phyloP scores from a whole-genome alignment of 1,140 invertebrate genomes.

The Pemphigus obesinymphae region DNA sequence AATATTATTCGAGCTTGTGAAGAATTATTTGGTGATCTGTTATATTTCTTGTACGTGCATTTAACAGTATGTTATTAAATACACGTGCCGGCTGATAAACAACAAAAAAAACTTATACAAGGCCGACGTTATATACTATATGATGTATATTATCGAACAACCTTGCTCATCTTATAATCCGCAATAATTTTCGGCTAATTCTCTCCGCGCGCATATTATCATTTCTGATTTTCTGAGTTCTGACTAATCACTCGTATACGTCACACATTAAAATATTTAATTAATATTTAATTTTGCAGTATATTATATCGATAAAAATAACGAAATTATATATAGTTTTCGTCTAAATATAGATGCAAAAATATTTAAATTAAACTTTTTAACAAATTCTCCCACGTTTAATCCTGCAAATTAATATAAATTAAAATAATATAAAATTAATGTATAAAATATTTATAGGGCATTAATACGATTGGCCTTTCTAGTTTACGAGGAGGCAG shows the following conservation, averaged over 20 bases:
- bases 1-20: not conserved
- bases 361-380: too few relatives aligned
- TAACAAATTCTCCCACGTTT: too few relatives aligned
- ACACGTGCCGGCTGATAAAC: not conserved
- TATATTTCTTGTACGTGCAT: not conserved
- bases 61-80: not conserved
- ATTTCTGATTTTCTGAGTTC: not conserved
- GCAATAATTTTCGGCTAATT: not conserved
- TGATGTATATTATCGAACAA: not conserved
- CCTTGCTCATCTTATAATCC: conserved; percentile 1
- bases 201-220: not conserved
- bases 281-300: too few relatives aligned
- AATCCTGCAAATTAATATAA: too few relatives aligned
- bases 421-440: too few relatives aligned
- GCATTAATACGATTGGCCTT: too few relatives aligned
- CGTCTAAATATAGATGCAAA: too few relatives aligned
- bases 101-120: not conserved
- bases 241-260: not conserved
- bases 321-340: too few relatives aligned
- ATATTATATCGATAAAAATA: too few relatives aligned
- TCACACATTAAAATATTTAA: not conserved
- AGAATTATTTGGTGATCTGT: not conserved
- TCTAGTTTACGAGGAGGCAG: too few relatives aligned
- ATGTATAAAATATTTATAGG: too few relatives aligned
- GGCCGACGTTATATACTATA: not conserved